Evolutionary conservation across 2,113 vertebrate genomes (phyloP).

Genomic region (Gracilinanus agilis): DNA sequence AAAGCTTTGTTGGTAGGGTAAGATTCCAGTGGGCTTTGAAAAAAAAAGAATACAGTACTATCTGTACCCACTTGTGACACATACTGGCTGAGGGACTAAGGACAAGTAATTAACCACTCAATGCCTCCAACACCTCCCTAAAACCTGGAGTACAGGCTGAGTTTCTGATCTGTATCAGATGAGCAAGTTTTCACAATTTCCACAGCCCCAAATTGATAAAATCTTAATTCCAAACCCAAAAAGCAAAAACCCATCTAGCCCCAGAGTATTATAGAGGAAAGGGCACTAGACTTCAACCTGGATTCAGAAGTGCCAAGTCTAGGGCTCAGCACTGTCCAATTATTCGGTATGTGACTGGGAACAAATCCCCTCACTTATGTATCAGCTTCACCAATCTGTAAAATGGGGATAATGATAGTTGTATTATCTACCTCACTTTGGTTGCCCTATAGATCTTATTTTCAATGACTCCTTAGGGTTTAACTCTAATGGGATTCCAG

Average conservation of each 20-base stretch:
- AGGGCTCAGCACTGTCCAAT: neutral
- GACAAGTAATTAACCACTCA: neutral
- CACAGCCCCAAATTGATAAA: neutral
- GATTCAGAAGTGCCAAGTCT: neutral
- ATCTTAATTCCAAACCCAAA: neutral
- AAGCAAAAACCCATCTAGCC: neutral
- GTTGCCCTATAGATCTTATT: neutral
- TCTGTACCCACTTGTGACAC: neutral
- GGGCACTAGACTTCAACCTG: neutral
- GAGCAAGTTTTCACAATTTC: neutral
- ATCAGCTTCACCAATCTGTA: neutral
- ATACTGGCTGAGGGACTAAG: neutral
- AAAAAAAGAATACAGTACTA: neutral
- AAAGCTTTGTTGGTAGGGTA: neutral
- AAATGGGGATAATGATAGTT: neutral
- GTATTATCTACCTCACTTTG: neutral
- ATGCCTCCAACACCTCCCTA: neutral
- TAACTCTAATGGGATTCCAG: neutral
- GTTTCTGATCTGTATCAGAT: neutral
- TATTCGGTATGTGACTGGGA: neutral
- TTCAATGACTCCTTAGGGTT: neutral
- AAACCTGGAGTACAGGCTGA: neutral
- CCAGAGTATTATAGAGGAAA: neutral
- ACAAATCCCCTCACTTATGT: neutral
- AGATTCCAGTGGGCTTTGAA: neutral